These are phyloP conservation scores for Apamea epomidion DNA, from an alignment of 2,888 invertebrate species.

Conservation along the genomic window DNA sequence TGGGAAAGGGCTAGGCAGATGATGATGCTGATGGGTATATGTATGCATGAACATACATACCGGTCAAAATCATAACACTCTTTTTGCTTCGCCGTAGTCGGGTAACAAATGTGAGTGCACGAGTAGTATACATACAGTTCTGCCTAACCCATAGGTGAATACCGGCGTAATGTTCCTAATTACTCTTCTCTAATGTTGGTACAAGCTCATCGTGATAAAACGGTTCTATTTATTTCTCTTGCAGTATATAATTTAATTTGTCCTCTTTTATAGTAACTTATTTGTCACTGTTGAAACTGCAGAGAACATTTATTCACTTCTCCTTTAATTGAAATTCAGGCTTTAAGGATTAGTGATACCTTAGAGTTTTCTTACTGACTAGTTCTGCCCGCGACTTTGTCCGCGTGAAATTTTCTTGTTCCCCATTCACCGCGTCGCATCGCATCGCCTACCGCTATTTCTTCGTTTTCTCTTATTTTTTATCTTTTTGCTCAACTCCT, in stretches of 20 bases:
- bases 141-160: neutral
- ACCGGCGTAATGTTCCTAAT: neutral
- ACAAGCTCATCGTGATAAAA: neutral
- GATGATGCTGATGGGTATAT: no score
- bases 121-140: neutral
- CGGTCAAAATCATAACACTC: no score
- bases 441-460: no score
- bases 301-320: slow-evolving; percentile 6
- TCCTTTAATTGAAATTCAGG: slow-evolving; percentile 21
- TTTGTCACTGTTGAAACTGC: slow-evolving; percentile 11
- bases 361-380: neutral
- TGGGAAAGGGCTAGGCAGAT: no score
- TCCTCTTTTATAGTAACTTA: neutral
- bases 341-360: neutral
- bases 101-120: neutral
- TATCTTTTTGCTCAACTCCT: no score
- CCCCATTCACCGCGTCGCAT: no score
- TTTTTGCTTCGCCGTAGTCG: no score
- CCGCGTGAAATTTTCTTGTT: no score
- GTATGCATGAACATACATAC: no score
- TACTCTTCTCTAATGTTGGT: neutral
- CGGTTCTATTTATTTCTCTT: neutral
- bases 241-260: neutral
- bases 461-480: no score
- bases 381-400: neutral